A percentile compares a stretch with the other conserved stretches of the same genome.
These are phyloP conservation scores for Sinopyrophorus schimmeli DNA, from an alignment of 2,888 invertebrate species.

Conservation along the genomic window DNA sequence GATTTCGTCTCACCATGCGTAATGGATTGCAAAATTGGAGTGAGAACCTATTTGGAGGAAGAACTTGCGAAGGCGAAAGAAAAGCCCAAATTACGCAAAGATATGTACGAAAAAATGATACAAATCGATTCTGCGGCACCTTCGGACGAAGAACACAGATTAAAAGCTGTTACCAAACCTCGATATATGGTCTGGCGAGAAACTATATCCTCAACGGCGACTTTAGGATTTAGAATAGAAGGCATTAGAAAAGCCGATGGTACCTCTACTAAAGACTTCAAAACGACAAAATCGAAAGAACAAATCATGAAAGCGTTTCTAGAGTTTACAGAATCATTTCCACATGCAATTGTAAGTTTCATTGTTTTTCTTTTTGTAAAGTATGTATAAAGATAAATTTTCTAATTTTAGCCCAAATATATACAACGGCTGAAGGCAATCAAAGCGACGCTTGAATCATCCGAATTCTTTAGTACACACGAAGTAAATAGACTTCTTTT, in stretches of 20 bases:
- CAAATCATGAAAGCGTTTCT: conserved; percentile 79
- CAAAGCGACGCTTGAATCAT: conserved; percentile 78
- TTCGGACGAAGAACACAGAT: conserved; percentile 83
- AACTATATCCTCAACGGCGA: conserved; percentile 95
- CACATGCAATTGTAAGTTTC: conserved; percentile 74
- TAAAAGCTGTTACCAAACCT: conserved; percentile 92
- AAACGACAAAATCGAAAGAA: conserved; percentile 85
- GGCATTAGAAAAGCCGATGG: conserved; percentile 90
- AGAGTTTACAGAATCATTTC: conserved; percentile 79
- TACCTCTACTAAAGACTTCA: conserved; percentile 92
- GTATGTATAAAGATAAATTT: not conserved
- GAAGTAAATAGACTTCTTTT: conserved; percentile 61
- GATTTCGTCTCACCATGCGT: conserved; percentile 92
- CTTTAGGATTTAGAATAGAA: conserved; percentile 95
- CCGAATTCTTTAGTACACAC: conserved; percentile 88
- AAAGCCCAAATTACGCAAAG: conserved; percentile 89
- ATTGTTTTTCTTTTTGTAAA: not conserved
- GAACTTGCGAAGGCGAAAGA: conserved; percentile 94
- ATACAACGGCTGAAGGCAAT: conserved; percentile 84
- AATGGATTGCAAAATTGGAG: conserved; percentile 97
- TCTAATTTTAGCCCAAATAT: conserved; percentile 72
- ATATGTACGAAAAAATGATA: conserved; percentile 98
- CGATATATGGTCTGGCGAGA: conserved; percentile 96
- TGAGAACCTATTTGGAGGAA: conserved; percentile 92
- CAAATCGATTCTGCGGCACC: conserved; percentile 90